Evolutionary conservation across 2,797 vertebrate genomes (phyloP), one percentile per base, ranked within the genome.

Genomic region (Hirundo rustica): DNA sequence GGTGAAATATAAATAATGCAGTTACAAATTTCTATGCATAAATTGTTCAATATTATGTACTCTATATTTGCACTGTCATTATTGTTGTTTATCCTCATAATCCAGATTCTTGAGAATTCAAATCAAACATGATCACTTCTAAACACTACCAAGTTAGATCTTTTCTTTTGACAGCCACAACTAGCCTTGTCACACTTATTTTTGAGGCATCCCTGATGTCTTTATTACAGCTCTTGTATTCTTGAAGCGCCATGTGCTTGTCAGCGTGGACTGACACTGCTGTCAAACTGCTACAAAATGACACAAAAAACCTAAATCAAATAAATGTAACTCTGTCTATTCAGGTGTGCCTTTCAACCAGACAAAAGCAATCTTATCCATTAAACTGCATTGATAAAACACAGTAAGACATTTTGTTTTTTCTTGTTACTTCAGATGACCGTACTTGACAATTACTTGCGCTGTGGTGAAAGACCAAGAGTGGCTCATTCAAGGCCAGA

Each of bases 301-400:
- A 91, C 67, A 91, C 29, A 73, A 38, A 82, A 93, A 76, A 83
- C 30, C 73, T 84, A 75, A 84, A 92, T 90, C 77, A 66, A 92
- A 84, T 84, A 91, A 94, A 84, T 4, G 25, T 68, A 67, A 67
- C 65, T 88, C 84, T 36, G 42, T 48, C 73, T 93, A 51, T 92
- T 94, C 83, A 89, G 40, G 48, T 85, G 55, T 73, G 74, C 27
- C 60, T 89, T 78, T 89, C 79, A 76, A 88, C 36, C 71, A 79
- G 76, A 78, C 66, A 90, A 92, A 94, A 93, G 66, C 51, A 94
- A 93, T 94, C 62, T 86, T 90, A 81, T 30, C 80, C 51, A 84
- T 85, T 95, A 88, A 90, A 60, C 15, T 68, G 38, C 40, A 88
- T 70, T 84, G 80, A 86, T 79, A 79, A 90, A 94, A 84, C 77